Evolutionary conservation across 2,113 vertebrate genomes (phyloP).

Genomic region (Columba janthina): DNA sequence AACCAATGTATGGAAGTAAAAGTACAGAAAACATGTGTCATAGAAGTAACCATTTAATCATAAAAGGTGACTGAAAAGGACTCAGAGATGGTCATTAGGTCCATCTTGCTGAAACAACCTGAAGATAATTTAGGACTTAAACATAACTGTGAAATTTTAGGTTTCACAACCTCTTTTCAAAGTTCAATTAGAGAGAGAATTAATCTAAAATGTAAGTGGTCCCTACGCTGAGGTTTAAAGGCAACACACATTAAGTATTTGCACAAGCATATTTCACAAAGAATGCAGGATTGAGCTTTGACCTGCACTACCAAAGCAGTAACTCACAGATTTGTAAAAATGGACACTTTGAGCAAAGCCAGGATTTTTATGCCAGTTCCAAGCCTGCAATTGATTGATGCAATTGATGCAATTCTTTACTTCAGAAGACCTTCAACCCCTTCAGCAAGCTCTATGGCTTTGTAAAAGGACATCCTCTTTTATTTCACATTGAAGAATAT

Average conservation of each 20-base stretch:
- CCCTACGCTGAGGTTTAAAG: neutral
- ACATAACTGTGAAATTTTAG: neutral
- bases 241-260: neutral
- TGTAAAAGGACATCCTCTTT: neutral
- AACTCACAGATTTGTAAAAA: neutral
- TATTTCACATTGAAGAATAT: neutral
- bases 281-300: neutral
- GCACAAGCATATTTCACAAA: neutral
- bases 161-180: neutral
- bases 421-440: neutral
- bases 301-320: neutral
- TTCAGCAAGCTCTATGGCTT: neutral
- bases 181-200: neutral
- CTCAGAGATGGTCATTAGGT: neutral
- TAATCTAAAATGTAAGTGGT: neutral
- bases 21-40: neutral
- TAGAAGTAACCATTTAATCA: neutral
- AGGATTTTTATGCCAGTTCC: neutral
- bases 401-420: neutral
- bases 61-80: neutral
- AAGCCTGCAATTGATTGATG: too few species aligned
- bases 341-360: neutral
- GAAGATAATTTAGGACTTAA: neutral
- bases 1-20: neutral
- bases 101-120: neutral